Percentiles rank a stretch among this genome's conserved stretches.
Evolutionary conservation across 92 coral and sea anemone genomes (phyloP).

Genomic region (Umimayanthus chanpuru): DNA sequence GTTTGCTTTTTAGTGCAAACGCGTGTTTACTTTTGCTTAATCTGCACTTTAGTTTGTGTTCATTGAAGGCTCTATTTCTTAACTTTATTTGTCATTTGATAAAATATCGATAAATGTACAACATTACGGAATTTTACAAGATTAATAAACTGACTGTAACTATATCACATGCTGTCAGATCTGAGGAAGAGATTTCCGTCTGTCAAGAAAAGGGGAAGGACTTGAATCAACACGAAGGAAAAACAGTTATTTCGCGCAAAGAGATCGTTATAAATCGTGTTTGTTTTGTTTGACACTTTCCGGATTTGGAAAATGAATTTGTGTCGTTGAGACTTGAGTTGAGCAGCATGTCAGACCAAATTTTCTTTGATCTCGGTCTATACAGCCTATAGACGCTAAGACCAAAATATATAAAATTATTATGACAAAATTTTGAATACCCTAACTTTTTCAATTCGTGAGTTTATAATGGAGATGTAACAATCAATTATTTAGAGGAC

Average conservation of each 20-base stretch:
- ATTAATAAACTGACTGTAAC: constrained; percentile 29
- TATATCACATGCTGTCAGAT: constrained; percentile 36
- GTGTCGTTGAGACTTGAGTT: background rate
- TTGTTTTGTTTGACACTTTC: constrained; percentile 20
- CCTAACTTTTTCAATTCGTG: background rate
- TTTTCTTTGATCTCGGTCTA: background rate
- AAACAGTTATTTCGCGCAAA: constrained; percentile 22
- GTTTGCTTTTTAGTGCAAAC: constrained; percentile 30
- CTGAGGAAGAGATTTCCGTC: constrained; percentile 35
- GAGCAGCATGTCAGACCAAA: background rate
- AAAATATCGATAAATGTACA: constrained; percentile 38
- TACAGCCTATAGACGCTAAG: no score
- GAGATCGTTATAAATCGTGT: background rate
- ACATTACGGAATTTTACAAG: constrained; percentile 20
- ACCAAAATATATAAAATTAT: background rate
- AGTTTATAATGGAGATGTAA: constrained; percentile 15
- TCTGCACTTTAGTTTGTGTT: constrained; percentile 31
- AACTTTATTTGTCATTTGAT: constrained; percentile 44
- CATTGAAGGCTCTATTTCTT: constrained; percentile 2
- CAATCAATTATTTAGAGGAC: constrained; percentile 12
- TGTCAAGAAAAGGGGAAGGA: constrained; percentile 14
- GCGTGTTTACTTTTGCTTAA: constrained; percentile 38
- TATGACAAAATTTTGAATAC: background rate
- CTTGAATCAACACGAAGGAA: constrained; percentile 20
- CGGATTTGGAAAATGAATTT: background rate